phyloP scores from a whole-genome alignment of 2,113 vertebrate genomes.

The Eidolon helvum region DNA sequence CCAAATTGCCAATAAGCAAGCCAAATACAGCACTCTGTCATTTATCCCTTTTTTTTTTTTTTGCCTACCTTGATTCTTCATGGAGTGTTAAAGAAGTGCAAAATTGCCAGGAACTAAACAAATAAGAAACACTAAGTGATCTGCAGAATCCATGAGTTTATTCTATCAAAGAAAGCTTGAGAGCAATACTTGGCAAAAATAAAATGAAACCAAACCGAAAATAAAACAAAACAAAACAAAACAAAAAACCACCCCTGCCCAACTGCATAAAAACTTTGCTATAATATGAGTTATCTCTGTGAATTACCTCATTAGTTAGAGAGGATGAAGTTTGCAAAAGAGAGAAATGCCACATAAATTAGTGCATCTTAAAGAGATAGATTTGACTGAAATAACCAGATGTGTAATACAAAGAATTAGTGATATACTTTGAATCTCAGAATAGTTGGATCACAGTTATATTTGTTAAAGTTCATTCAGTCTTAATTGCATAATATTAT shows the following conservation, averaged over 20 bases:
- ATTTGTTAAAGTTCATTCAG: neutral
- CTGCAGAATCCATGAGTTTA: conserved; percentile 1
- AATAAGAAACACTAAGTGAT: neutral
- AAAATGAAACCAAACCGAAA: neutral
- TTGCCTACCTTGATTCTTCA: neutral
- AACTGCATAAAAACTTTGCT: neutral
- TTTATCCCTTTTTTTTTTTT: neutral
- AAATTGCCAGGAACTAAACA: neutral
- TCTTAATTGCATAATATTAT: neutral
- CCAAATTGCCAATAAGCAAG: neutral
- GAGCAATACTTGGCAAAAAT: neutral
- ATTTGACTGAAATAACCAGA: neutral
- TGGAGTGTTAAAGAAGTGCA: neutral
- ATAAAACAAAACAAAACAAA: conserved; percentile 1
- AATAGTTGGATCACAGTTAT: neutral
- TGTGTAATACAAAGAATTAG: neutral
- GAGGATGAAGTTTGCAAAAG: neutral
- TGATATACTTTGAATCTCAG: neutral
- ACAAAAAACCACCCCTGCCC: too few species aligned
- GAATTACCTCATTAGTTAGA: neutral
- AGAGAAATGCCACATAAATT: neutral
- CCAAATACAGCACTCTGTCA: neutral
- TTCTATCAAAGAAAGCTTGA: neutral
- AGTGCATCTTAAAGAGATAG: neutral
- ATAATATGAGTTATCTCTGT: neutral